Evolutionary conservation across 2,113 vertebrate species (phyloP), one percentile per base, ranked within the genome.

Genomic region (Pelecanus crispus): DNA sequence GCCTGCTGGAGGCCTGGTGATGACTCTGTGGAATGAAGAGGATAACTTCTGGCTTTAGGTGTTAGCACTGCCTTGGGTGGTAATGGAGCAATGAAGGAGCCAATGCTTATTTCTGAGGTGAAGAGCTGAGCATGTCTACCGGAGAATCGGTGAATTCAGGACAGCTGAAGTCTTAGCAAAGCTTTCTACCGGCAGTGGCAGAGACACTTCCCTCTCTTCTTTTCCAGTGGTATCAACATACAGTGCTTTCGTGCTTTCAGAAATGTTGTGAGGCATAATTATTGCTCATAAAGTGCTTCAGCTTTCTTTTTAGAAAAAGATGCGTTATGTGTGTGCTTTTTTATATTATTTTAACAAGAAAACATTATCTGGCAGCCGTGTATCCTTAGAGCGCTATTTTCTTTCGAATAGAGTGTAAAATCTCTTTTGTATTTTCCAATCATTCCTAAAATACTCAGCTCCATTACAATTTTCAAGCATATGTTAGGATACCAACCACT

Each of bases 141-240:
- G 1, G 44, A 40, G 38, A n/a, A 44, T 2, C 0, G 2, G 34
- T 50, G 26, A 47, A 22, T 26, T 53, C 4, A 11, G 24, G n/a
- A 59, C 29, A 68, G 25, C 38, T 53, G 34, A 58, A 40, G 38
- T 19, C 49, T 38, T 17, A 53, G 81, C 58, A 92, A 21, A 82
- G 42, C 32, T 59, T 75, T 31, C 18, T 67, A 6, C 19, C 34
- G 31, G 67, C n/a, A 34, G 22, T 1, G 0, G 28, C 31, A n/a
- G 70, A 53, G n/a, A 8, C 3, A 3, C 13, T 49, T 38, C 2
- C 14, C 36, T 86, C 21, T 71, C 49, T 49, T 62, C 55, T 56
- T 61, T 82, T 45, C 81, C 24, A 42, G 13, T 3, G 6, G 32
- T 32, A 49, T 3, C 36, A 73, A 62, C 13, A 28, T n/a, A 13